Evolutionary conservation across 2,113 vertebrate species (phyloP), one percentile per base, ranked within the genome.

Genomic region (Ochotona curzoniae): DNA sequence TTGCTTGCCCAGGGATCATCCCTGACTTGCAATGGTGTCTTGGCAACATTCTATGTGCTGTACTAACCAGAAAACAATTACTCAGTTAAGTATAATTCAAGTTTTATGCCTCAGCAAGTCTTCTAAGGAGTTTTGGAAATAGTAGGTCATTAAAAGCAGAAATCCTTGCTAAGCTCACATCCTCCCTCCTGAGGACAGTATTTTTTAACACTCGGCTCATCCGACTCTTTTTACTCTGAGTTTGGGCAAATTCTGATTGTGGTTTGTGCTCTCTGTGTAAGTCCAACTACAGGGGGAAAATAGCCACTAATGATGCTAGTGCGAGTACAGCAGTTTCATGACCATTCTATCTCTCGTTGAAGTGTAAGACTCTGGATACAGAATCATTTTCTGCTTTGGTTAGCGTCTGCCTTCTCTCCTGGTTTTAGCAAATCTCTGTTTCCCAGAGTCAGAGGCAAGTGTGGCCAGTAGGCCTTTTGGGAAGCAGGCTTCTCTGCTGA

Each of bases 1-100:
- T 83, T 83, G 78, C 84, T 87, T 82, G 32, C 18, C 20, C 8
- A 63, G 23, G 3, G 47, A 82, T 87, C 32, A 70, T 54, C 44
- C n/a, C 87, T 87, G 51, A 81, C 21, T 60, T 64, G 35, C 70
- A 89, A 63, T 17, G 60, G 23, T 23, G 6, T 86, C 49, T 89
- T 87, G 87, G 35, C 21, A 75, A 89, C 32, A 61, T 69, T 64
- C 28, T 93, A 5, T n/a, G 30, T 35, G 64, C 49, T 80, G 51
- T 67, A 64, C 8, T 28, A 94, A 91, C 21, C 73, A 82, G 63
- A 84, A 96, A 87, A 69, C n/a, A 89, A 78, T 82, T 84, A 32
- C 49, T 86, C 8, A 49, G 44, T 66, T 69, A 87, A 69, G 21
- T 78, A 44, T 81, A 87, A 88, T 74, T 78, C 51, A 60, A 71